Conservation (phyloP, 2,888 invertebrate species). For the Aplocera efformata region DNA sequence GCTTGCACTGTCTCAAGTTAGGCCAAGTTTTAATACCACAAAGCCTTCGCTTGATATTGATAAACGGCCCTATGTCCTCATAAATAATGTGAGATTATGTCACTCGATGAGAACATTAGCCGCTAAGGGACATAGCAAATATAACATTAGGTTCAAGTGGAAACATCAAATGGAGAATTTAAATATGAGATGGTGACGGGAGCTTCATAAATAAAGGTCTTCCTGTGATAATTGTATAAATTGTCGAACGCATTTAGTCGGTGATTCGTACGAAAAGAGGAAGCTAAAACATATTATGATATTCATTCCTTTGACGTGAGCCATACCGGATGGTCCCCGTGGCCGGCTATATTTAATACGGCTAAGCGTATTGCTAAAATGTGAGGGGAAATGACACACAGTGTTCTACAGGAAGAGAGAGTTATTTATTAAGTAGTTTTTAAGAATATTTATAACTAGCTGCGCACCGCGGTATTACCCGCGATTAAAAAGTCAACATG, state of each 20-base stretch:
- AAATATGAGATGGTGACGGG: constrained; percentile 12
- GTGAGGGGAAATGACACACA: constrained; percentile 22
- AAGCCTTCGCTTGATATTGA: constrained; percentile 31
- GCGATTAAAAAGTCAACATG: too few species aligned
- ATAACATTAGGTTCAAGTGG: constrained; percentile 1
- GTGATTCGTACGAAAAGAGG: constrained; percentile 34
- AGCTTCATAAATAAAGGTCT: constrained; percentile 17
- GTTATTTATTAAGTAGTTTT: neutral
- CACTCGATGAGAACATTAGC: constrained; percentile 5
- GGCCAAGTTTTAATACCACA: constrained; percentile 32
- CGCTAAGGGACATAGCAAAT: neutral
- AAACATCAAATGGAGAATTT: constrained; percentile 6
- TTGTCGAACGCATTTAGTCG: constrained; percentile 32
- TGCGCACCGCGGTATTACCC: too few species aligned
- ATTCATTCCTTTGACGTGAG: constrained; percentile 48
- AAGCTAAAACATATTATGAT: constrained; percentile 40
- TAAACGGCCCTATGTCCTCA: constrained; percentile 27
- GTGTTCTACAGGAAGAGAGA: constrained; percentile 3
- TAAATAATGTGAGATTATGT: constrained; percentile 22
- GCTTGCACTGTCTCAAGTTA: constrained; percentile 32
- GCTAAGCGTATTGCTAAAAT: constrained; percentile 33
- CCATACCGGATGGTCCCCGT: constrained; percentile 45
- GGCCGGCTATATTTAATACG: constrained; percentile 40
- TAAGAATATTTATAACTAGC: too few species aligned
- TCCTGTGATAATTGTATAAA: constrained; percentile 33